Conservation (phyloP, 1,140 invertebrate genomes). For the Aphelinus certus region DNA sequence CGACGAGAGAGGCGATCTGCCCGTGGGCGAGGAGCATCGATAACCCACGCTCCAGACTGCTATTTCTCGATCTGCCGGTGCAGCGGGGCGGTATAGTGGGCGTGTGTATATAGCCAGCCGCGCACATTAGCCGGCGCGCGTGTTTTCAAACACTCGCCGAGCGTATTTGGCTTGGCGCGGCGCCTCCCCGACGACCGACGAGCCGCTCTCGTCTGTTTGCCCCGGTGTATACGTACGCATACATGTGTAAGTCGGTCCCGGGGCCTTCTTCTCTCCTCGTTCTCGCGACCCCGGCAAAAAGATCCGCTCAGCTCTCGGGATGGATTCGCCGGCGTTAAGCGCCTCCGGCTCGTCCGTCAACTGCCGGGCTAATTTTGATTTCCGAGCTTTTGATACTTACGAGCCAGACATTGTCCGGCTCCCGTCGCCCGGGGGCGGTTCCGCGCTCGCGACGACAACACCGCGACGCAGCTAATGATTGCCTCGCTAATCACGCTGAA, state of each 20-base stretch:
- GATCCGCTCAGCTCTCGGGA: conserved; percentile 36
- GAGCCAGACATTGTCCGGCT: conserved; percentile 12
- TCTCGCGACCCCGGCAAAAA: conserved; percentile 37
- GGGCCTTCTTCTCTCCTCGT: conserved; percentile 12
- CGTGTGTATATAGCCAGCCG: background rate
- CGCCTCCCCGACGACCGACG: conserved; percentile 27
- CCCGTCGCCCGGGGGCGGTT: background rate
- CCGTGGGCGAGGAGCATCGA: too few species aligned
- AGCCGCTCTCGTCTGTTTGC: conserved; percentile 56
- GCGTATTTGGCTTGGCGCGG: conserved; percentile 63
- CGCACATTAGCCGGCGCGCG: conserved; percentile 61
- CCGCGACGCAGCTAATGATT: too few species aligned
- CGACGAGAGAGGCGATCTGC: too few species aligned
- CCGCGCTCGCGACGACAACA: too few species aligned
- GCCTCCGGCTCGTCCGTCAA: background rate
- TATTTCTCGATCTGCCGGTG: conserved; percentile 59
- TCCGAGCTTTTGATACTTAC: conserved; percentile 18
- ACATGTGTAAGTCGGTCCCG: conserved; percentile 23
- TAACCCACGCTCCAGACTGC: conserved; percentile 35
- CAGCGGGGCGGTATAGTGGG: background rate
- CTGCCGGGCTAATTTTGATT: conserved; percentile 13
- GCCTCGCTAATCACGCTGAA: too few species aligned
- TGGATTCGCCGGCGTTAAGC: background rate
- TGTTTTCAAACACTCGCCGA: conserved; percentile 64
- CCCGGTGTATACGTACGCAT: background rate